Conservation (phyloP, 2,113 vertebrate genomes). For the Antigone vipio region DNA sequence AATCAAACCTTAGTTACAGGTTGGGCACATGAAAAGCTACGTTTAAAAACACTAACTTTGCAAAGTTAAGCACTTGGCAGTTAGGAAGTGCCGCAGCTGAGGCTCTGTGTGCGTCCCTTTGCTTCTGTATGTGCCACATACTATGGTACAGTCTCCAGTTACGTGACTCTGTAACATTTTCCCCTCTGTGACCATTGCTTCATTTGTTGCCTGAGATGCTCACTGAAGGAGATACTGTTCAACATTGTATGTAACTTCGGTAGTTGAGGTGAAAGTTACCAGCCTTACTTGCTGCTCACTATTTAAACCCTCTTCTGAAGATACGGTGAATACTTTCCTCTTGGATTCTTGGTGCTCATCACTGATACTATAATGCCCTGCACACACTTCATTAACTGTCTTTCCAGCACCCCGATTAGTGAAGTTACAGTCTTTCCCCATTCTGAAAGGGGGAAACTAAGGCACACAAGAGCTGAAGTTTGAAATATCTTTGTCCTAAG, state of each 20-base stretch:
- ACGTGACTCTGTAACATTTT: neutral
- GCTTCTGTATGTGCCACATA: neutral
- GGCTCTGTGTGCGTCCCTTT: neutral
- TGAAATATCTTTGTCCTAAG: neutral
- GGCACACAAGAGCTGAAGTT: neutral
- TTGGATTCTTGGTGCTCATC: neutral
- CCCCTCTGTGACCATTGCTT: neutral
- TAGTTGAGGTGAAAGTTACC: neutral
- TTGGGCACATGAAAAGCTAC: neutral
- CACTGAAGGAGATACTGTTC: neutral
- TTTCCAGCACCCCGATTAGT: neutral
- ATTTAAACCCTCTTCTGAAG: neutral
- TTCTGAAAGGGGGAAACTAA: neutral
- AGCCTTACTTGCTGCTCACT: neutral
- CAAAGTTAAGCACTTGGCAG: neutral
- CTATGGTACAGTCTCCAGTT: neutral
- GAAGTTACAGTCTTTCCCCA: neutral
- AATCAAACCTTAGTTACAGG: neutral
- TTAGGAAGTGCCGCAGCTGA: neutral
- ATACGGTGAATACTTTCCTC: neutral
- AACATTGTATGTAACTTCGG: neutral
- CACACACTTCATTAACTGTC: neutral
- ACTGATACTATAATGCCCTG: neutral
- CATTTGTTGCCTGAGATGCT: neutral
- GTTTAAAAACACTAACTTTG: neutral